phyloP scores from a whole-genome alignment of 2,113 vertebrate species.

The Corydoras sp. region DNA sequence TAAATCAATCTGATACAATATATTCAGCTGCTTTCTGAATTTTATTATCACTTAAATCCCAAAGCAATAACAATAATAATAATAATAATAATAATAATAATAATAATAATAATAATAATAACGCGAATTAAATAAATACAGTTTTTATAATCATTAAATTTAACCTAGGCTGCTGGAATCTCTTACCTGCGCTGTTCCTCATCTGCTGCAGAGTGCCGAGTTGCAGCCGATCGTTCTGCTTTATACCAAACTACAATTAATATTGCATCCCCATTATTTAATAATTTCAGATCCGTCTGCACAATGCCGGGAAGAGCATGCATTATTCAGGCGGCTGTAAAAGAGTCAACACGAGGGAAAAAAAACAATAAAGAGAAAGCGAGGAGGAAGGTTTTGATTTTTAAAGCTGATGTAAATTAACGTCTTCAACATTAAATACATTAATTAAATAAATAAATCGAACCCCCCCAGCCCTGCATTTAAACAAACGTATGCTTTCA shows the following conservation, averaged over 20 bases:
- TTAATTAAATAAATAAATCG: too few relatives aligned
- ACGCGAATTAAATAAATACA: neutral
- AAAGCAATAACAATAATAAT: conserved; percentile 20
- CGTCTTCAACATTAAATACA: too few relatives aligned
- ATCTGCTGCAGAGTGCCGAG: conserved; percentile 18
- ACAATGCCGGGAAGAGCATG: conserved; percentile 68
- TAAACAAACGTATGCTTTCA: too few relatives aligned
- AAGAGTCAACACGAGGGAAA: neutral
- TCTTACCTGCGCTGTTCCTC: conserved; percentile 3
- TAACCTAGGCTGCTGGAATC: neutral
- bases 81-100: conserved; percentile 59
- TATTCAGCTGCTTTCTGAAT: too few relatives aligned
- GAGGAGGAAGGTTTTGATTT: too few relatives aligned
- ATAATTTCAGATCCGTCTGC: conserved; percentile 77
- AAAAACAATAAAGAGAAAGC: neutral
- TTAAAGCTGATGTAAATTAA: too few relatives aligned
- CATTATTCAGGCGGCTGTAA: neutral
- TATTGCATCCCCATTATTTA: conserved; percentile 81
- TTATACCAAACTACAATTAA: conserved; percentile 77
- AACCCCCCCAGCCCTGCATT: too few relatives aligned
- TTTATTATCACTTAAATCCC: too few relatives aligned
- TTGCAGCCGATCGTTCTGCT: conserved; percentile 57
- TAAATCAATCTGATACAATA: too few relatives aligned
- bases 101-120: conserved; percentile 31
- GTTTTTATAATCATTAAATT: neutral